Conservation (phyloP, 2,888 invertebrate genomes). For the Cryptus viduatorius region DNA sequence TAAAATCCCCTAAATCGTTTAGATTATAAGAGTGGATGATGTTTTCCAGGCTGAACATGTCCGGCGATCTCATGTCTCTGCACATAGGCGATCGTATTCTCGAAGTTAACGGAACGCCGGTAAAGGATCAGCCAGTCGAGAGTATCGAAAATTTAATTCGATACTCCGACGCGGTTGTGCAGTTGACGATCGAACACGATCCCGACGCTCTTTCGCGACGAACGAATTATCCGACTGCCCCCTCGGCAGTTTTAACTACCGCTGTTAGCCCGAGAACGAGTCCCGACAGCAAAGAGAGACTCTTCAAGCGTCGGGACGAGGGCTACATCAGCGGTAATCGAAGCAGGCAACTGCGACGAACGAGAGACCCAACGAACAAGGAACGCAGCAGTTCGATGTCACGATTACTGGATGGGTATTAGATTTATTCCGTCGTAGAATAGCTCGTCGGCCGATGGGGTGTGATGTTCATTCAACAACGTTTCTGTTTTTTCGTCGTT, state of each 20-base stretch:
- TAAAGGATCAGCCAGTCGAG: conserved; percentile 92
- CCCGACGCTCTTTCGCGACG: conserved; percentile 90
- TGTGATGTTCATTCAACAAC: conserved; percentile 36
- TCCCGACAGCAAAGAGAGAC: conserved; percentile 85
- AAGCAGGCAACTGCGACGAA: conserved; percentile 87
- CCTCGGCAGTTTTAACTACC: conserved; percentile 84
- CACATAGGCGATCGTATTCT: conserved; percentile 97
- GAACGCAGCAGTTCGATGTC: conserved; percentile 95
- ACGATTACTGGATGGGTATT: conserved; percentile 91
- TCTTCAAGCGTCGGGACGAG: conserved; percentile 87
- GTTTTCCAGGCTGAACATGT: conserved; percentile 90
- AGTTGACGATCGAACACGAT: conserved; percentile 96
- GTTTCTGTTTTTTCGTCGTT: conserved; percentile 22
- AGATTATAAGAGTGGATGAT: background rate
- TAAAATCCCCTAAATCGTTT: background rate
- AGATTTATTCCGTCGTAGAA: conserved; percentile 60
- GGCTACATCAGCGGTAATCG: conserved; percentile 88
- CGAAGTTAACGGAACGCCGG: conserved; percentile 96
- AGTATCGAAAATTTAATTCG: conserved; percentile 91
- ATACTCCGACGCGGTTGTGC: conserved; percentile 90
- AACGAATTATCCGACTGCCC: conserved; percentile 83
- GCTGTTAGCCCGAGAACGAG: conserved; percentile 82
- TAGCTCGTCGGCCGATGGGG: background rate
- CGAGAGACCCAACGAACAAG: conserved; percentile 88
- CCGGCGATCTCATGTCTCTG: conserved; percentile 92